Percentiles rank a stretch among this genome's conserved stretches.
These are phyloP conservation scores for Rhincodon typus DNA, from an alignment of 2,797 vertebrate genomes.

Conservation along the genomic window DNA sequence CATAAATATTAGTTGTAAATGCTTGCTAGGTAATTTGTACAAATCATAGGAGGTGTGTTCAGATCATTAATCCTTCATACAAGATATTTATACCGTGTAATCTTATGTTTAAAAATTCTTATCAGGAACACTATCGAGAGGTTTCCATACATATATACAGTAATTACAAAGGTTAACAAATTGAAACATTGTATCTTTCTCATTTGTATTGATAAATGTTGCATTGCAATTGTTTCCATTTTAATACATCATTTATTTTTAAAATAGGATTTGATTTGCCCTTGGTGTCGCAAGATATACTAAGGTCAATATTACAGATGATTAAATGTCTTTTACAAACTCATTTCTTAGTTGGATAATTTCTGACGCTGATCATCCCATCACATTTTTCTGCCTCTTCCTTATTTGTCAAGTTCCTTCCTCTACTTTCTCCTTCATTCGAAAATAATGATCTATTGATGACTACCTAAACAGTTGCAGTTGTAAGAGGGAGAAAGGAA, in stretches of 20 bases:
- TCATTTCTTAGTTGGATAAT: not conserved
- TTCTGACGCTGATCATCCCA: not conserved
- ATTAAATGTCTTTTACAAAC: conserved; percentile 15
- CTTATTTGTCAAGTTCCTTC: not conserved
- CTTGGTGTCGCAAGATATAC: not conserved
- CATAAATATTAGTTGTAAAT: not conserved
- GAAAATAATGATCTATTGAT: not conserved
- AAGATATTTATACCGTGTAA: not conserved
- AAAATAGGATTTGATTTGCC: not conserved
- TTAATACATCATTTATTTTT: not conserved
- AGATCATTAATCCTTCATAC: not conserved
- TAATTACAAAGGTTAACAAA: not conserved
- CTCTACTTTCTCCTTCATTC: not conserved
- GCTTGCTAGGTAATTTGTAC: not conserved
- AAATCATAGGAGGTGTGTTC: not conserved
- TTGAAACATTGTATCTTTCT: not conserved
- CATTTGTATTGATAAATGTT: not conserved
- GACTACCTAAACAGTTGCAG: not conserved
- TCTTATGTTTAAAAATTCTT: not conserved
- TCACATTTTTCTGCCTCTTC: conserved; percentile 11
- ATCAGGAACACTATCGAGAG: not conserved
- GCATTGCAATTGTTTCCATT: not conserved
- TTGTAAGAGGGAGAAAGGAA: not conserved
- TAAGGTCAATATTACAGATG: conserved; percentile 1
- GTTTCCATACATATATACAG: not conserved